Conservation (phyloP, 2,113 vertebrate species). For the Sceloporus undulatus region DNA sequence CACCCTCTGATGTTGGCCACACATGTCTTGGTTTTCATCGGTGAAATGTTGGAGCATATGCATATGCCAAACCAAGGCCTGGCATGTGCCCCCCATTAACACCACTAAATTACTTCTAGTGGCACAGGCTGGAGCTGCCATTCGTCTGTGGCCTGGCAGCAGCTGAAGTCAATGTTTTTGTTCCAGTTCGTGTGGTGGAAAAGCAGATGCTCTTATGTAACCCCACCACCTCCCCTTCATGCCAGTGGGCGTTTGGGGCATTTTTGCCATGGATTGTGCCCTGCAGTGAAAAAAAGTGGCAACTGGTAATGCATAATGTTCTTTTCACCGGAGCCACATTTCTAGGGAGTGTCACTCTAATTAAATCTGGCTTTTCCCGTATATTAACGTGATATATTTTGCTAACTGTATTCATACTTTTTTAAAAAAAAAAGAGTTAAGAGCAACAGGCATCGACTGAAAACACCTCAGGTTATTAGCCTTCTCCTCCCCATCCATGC, state of each 20-base stretch:
- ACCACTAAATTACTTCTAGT: no score
- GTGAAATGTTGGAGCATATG: no score
- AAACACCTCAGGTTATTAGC: background rate
- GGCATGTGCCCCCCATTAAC: no score
- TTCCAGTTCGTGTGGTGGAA: no score
- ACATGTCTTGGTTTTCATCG: no score
- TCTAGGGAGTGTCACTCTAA: slow-evolving; percentile 8
- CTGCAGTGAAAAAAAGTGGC: background rate
- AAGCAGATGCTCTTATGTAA: background rate
- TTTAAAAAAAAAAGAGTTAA: background rate
- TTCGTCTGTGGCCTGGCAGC: no score
- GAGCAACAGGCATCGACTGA: background rate
- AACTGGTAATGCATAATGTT: background rate
- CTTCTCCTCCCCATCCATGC: background rate
- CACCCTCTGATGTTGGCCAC: no score
- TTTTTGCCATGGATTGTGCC: background rate
- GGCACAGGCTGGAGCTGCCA: no score
- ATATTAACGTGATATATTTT: background rate
- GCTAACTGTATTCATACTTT: background rate
- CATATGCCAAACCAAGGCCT: no score
- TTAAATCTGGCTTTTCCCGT: background rate
- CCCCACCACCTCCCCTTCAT: background rate
- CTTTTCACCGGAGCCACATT: background rate
- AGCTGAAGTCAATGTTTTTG: no score
- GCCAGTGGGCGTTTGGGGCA: background rate